Conservation (phyloP, 2,113 vertebrate genomes). For the Hydropotes inermis region DNA sequence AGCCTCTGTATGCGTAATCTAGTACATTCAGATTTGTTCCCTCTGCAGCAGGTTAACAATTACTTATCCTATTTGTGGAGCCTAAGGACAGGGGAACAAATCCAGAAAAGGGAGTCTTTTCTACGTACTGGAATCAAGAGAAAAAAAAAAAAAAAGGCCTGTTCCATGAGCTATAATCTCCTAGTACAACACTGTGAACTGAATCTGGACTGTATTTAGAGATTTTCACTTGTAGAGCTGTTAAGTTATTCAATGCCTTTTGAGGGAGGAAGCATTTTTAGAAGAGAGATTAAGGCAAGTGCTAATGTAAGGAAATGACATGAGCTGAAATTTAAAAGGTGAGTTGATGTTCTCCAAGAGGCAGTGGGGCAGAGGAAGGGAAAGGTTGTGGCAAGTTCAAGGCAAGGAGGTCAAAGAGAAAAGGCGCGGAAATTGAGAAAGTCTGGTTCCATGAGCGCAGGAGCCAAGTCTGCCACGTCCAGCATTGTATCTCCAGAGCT, state of each 20-base stretch:
- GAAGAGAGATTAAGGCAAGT: not conserved
- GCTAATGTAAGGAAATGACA: not conserved
- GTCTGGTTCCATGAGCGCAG: not conserved
- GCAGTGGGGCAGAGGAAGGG: not conserved
- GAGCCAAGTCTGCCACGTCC: not conserved
- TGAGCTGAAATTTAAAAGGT: slow-evolving; percentile 21
- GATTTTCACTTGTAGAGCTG: not conserved
- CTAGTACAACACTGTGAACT: not conserved
- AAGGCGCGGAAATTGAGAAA: not conserved
- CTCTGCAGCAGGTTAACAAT: not conserved
- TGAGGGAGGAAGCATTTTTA: slow-evolving; percentile 34
- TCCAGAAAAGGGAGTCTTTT: not conserved
- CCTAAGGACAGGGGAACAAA: not conserved
- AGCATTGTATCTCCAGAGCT: not conserved
- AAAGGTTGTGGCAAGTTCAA: not conserved
- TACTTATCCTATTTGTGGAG: not conserved
- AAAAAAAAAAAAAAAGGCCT: not conserved
- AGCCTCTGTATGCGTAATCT: not conserved
- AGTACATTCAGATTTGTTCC: not conserved
- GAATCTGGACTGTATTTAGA: slow-evolving; percentile 26
- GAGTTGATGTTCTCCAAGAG: not conserved
- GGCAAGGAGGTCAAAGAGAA: not conserved
- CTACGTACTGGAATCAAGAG: not conserved
- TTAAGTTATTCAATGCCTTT: slow-evolving; percentile 24
- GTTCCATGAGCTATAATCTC: not conserved